These are phyloP conservation scores for Caradrina kadenii DNA, from an alignment of 2,888 invertebrate genomes.

Conservation along the genomic window DNA sequence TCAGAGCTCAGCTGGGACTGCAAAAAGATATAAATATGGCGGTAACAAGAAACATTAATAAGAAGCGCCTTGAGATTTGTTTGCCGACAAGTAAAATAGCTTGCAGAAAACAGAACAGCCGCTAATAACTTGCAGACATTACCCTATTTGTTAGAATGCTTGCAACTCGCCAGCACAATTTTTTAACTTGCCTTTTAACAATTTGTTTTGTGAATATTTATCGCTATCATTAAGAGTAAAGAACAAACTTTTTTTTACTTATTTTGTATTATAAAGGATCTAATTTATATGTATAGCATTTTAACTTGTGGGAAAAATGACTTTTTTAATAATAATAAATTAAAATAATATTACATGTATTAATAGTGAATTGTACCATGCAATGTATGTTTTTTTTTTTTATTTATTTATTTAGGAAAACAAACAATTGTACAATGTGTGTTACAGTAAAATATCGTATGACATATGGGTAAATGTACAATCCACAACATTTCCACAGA, in stretches of 20 bases:
- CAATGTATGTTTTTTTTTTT: not conserved
- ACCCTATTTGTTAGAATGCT: slow-evolving; percentile 39
- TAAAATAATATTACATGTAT: no score
- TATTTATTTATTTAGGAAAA: no score
- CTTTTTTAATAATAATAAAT: not conserved
- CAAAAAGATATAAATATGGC: slow-evolving; percentile 14
- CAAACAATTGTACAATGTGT: no score
- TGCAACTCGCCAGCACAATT: not conserved
- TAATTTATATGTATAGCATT: not conserved
- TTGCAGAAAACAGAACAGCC: slow-evolving; percentile 14
- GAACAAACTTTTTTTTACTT: not conserved
- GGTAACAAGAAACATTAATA: slow-evolving; percentile 26
- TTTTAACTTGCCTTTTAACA: slow-evolving; percentile 33
- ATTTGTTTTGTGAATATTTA: slow-evolving; percentile 45
- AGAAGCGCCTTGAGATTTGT: slow-evolving; percentile 26
- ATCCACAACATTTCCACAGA: no score
- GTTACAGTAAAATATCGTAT: no score
- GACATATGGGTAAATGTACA: no score
- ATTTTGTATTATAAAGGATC: not conserved
- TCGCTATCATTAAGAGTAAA: slow-evolving; percentile 18
- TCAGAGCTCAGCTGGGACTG: slow-evolving; percentile 18
- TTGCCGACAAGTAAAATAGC: slow-evolving; percentile 36
- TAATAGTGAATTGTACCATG: not conserved
- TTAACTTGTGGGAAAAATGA: not conserved
- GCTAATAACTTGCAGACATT: slow-evolving; percentile 48